A percentile compares a stretch with the other conserved stretches of the same genome.
These are phyloP conservation scores for Hemiscyllium ocellatum DNA, from an alignment of 2,113 vertebrate species.

Conservation along the genomic window DNA sequence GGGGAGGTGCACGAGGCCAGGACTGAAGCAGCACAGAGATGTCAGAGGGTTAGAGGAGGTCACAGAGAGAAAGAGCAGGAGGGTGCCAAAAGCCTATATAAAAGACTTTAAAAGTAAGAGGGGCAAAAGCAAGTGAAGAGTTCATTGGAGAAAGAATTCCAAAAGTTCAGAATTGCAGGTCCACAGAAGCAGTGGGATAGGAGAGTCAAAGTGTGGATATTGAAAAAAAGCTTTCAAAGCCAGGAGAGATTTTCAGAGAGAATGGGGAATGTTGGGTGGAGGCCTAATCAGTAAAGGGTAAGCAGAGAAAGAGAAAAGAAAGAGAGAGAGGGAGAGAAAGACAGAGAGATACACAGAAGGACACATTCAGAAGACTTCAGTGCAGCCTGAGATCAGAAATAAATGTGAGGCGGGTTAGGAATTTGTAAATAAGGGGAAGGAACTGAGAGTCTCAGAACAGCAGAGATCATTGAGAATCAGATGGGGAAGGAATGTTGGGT, in stretches of 20 bases:
- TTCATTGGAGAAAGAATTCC: background rate
- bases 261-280: background rate
- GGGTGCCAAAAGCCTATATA: background rate
- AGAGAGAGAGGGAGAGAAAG: no score
- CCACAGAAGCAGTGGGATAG: background rate
- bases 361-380: background rate
- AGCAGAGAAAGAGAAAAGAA: background rate
- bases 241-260: background rate
- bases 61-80: background rate
- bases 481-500: background rate
- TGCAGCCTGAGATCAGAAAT: background rate
- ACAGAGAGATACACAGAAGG: background rate
- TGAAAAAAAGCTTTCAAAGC: background rate
- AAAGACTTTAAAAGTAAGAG: background rate
- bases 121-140: background rate
- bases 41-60: background rate
- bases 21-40: background rate
- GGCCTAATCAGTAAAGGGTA: background rate
- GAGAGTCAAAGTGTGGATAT: background rate
- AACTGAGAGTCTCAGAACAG: background rate
- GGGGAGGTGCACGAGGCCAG: background rate
- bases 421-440: background rate
- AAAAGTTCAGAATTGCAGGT: background rate
- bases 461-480: background rate
- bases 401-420: background rate